Conservation (phyloP, 2,797 vertebrate species). For the Enteromius anoplus region DNA sequence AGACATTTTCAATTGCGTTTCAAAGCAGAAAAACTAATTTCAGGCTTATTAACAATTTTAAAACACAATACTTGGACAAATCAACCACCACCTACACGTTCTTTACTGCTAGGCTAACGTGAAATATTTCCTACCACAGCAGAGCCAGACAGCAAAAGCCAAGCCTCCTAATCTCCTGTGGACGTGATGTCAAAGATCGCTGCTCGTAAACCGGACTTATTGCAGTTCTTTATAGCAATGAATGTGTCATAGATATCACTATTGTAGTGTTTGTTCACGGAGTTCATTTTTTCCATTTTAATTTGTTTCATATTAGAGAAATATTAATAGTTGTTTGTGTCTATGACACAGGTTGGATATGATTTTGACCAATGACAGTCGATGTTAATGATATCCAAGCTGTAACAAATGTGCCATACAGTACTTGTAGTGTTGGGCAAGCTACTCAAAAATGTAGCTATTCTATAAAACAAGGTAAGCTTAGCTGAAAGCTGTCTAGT, state of each 20-base stretch:
- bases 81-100: background rate
- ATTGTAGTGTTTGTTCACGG: slow-evolving; percentile 26
- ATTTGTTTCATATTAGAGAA: background rate
- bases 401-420: background rate
- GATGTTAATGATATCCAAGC: background rate
- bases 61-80: slow-evolving; percentile 21
- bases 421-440: background rate
- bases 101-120: slow-evolving; percentile 5
- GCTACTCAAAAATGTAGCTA: background rate
- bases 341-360: background rate
- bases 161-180: slow-evolving; percentile 11
- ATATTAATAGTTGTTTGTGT: background rate
- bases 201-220: slow-evolving; percentile 13
- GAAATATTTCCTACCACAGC: slow-evolving; percentile 9
- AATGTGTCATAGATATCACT: slow-evolving; percentile 26
- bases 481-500: background rate
- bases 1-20: slow-evolving; percentile 33
- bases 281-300: background rate
- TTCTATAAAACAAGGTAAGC: background rate
- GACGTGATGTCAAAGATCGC: slow-evolving; percentile 29
- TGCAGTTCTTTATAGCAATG: slow-evolving; percentile 25
- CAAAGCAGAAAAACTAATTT: slow-evolving; percentile 5
- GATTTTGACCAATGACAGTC: background rate
- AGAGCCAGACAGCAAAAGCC: slow-evolving; percentile 16
- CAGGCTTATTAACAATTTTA: slow-evolving; percentile 9